These are phyloP conservation scores for Clusia tigrina DNA, from an alignment of 2,888 invertebrate species.

Conservation along the genomic window DNA sequence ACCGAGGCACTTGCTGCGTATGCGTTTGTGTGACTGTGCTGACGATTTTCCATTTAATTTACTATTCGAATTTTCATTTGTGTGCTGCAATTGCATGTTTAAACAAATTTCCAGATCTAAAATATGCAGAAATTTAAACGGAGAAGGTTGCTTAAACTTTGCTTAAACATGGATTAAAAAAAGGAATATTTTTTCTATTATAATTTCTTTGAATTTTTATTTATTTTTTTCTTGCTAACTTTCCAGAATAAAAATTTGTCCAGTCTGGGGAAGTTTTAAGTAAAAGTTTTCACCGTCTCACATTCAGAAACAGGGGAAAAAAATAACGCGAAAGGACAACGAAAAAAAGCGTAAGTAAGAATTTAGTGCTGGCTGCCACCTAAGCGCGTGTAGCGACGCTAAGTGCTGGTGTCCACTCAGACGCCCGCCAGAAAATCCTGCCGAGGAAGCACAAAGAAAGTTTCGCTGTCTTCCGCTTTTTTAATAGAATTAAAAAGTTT, in stretches of 20 bases:
- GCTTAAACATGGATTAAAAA: slow-evolving; percentile 14
- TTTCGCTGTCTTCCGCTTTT: slow-evolving; percentile 40
- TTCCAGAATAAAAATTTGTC: not conserved
- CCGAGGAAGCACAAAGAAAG: slow-evolving; percentile 23
- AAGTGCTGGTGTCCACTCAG: slow-evolving; percentile 1
- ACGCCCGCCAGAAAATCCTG: not conserved
- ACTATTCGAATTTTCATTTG: not conserved
- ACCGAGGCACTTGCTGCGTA: too few species aligned
- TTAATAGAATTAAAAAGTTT: slow-evolving; percentile 61
- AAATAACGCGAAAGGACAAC: not conserved
- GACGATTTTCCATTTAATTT: slow-evolving; percentile 34
- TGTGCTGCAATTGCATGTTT: not conserved
- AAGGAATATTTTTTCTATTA: not conserved
- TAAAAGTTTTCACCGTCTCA: slow-evolving; percentile 3
- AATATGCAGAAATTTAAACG: slow-evolving; percentile 26
- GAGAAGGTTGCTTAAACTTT: slow-evolving; percentile 29
- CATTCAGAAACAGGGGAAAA: not conserved
- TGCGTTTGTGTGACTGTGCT: not conserved
- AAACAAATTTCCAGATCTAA: slow-evolving; percentile 17
- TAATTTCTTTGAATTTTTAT: not conserved
- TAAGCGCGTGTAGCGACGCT: not conserved
- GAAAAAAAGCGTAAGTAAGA: not conserved
- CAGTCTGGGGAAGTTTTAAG: not conserved
- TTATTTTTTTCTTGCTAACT: slow-evolving; percentile 14
- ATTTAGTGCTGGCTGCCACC: not conserved